phyloP scores from a whole-genome alignment of 2,113 vertebrate species.

The Phocoena sinus region DNA sequence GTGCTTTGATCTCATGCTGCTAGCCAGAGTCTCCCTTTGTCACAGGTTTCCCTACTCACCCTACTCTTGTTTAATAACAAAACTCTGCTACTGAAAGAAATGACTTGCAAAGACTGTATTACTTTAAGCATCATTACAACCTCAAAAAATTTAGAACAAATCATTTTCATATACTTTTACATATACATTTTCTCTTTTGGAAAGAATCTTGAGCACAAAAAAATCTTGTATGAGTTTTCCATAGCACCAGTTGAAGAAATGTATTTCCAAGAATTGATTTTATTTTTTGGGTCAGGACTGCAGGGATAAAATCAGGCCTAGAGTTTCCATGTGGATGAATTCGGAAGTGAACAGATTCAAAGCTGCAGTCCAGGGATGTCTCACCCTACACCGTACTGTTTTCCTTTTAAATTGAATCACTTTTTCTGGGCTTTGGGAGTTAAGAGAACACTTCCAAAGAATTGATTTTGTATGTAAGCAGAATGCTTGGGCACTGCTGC shows the following conservation, averaged over 20 bases:
- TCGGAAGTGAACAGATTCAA: slow-evolving; percentile 11
- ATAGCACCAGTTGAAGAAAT: neutral
- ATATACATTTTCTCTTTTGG: neutral
- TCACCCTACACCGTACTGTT: neutral
- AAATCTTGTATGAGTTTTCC: neutral
- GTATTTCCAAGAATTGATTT: slow-evolving; percentile 41
- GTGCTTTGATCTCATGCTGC: neutral
- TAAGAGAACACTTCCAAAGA: slow-evolving; percentile 8
- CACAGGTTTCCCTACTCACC: neutral
- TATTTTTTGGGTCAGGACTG: slow-evolving; percentile 14
- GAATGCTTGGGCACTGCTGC: neutral
- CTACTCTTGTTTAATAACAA: neutral
- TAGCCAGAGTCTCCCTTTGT: neutral
- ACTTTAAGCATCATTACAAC: neutral
- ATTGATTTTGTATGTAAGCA: slow-evolving; percentile 39
- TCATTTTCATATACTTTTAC: neutral
- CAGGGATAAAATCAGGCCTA: slow-evolving; percentile 8
- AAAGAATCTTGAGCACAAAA: slow-evolving; percentile 12
- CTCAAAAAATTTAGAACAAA: neutral
- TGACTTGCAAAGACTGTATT: neutral
- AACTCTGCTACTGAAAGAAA: neutral
- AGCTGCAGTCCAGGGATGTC: neutral
- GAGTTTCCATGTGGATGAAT: slow-evolving; percentile 32
- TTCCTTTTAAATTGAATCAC: slow-evolving; percentile 26
- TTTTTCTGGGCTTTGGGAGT: slow-evolving; percentile 28